Conservation (phyloP, 2,888 invertebrate genomes). For the Stenoptilia bipunctidactyla region DNA sequence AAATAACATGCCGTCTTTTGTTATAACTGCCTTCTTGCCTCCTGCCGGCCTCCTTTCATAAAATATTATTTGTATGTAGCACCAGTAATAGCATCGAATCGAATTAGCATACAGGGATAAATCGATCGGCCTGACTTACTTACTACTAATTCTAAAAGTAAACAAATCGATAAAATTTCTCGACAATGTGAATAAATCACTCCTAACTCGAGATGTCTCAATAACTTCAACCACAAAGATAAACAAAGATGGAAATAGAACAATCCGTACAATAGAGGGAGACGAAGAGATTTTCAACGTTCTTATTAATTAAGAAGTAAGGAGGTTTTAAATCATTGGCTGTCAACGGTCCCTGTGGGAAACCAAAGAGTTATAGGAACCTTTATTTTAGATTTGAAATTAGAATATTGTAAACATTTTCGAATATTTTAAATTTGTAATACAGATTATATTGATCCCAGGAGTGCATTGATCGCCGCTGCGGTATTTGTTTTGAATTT, state of each 20-base stretch:
- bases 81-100: constrained; percentile 12
- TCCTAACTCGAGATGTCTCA: constrained; percentile 55
- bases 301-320: constrained; percentile 62
- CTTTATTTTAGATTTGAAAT: constrained; percentile 71
- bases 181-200: constrained; percentile 52
- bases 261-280: constrained; percentile 26
- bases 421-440: constrained; percentile 50
- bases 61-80: too few relatives aligned
- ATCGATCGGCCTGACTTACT: constrained; percentile 40
- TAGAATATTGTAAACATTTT: constrained; percentile 60
- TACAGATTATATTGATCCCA: constrained; percentile 39
- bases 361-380: constrained; percentile 63
- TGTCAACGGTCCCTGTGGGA: constrained; percentile 68
- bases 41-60: too few relatives aligned
- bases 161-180: constrained; percentile 64
- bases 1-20: too few relatives aligned
- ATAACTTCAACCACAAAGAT: constrained; percentile 38
- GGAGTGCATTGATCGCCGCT: constrained; percentile 20
- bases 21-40: too few relatives aligned
- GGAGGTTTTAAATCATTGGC: constrained; percentile 60
- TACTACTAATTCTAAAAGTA: constrained; percentile 64
- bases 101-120: constrained; percentile 50
- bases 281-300: constrained; percentile 32
- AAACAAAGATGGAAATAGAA: constrained; percentile 25
- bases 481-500: constrained; percentile 14